Conservation (phyloP, 2,113 vertebrate species). For the Phyllopteryx taeniolatus region DNA sequence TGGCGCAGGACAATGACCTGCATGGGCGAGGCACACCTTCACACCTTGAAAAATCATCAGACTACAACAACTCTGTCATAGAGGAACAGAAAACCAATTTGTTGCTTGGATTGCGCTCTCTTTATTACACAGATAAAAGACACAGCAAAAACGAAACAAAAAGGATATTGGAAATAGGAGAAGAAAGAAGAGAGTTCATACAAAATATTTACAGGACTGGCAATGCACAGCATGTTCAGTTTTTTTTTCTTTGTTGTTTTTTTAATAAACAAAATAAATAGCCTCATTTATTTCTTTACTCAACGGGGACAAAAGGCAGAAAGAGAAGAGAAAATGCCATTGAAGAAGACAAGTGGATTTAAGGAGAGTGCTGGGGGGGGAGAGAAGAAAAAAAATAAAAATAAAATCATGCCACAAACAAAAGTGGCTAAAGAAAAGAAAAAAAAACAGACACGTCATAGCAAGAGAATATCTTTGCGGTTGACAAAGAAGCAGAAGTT, state of each 20-base stretch:
- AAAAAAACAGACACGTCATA: neutral
- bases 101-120: slow-evolving; percentile 66
- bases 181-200: slow-evolving; percentile 60
- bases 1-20: slow-evolving; percentile 59
- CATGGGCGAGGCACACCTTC: slow-evolving; percentile 19
- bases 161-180: slow-evolving; percentile 51
- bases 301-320: slow-evolving; percentile 50
- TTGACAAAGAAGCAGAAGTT: neutral
- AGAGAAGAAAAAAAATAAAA: neutral
- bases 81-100: neutral
- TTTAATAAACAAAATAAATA: slow-evolving; percentile 79
- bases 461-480: neutral
- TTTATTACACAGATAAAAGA: slow-evolving; percentile 77
- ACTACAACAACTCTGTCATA: neutral
- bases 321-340: slow-evolving; percentile 33
- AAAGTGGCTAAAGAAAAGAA: neutral
- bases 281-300: slow-evolving; percentile 40
- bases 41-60: neutral
- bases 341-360: neutral
- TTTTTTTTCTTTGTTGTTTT: slow-evolving; percentile 29
- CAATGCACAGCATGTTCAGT: slow-evolving; percentile 80
- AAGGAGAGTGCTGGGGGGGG: neutral
- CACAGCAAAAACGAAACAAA: slow-evolving; percentile 49
- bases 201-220: slow-evolving; percentile 79
- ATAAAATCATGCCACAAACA: neutral